phyloP scores from a whole-genome alignment of 2,113 vertebrate genomes.

The Anoura caudifer region DNA sequence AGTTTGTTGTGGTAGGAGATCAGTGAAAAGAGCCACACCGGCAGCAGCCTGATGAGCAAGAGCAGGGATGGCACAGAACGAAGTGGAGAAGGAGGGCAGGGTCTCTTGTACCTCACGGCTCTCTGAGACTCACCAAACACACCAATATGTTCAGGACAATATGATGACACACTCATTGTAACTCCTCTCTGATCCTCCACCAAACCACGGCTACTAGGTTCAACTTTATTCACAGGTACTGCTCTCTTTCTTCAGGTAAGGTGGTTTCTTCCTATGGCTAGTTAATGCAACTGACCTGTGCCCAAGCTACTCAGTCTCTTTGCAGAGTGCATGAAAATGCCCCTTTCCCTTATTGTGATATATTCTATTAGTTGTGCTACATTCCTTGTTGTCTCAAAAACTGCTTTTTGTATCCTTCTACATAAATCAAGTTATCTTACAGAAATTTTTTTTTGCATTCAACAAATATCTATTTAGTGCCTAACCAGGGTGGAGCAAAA shows the following conservation, averaged over 20 bases:
- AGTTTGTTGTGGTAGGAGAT: not conserved
- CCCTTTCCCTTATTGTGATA: not conserved
- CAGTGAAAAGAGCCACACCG: not conserved
- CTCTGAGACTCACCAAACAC: not conserved
- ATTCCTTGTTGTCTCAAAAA: not conserved
- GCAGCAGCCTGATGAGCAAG: not conserved
- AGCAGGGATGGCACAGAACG: not conserved
- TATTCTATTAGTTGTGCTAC: not conserved
- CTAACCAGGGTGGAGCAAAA: not conserved
- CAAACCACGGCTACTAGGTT: not conserved
- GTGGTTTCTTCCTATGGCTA: not conserved
- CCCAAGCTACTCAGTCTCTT: not conserved
- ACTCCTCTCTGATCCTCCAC: not conserved
- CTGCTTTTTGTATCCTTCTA: not conserved
- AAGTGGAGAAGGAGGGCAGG: not conserved
- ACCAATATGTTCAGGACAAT: not conserved
- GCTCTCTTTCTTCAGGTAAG: not conserved
- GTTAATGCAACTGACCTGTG: not conserved
- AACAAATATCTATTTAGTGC: not conserved
- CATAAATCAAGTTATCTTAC: not conserved
- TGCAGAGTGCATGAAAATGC: not conserved
- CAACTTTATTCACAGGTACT: not conserved
- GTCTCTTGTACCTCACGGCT: not conserved
- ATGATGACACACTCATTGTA: not conserved
- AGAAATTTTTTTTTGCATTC: not conserved